phyloP scores from a whole-genome alignment of 2,888 invertebrate species.

The Phengaris alcon region DNA sequence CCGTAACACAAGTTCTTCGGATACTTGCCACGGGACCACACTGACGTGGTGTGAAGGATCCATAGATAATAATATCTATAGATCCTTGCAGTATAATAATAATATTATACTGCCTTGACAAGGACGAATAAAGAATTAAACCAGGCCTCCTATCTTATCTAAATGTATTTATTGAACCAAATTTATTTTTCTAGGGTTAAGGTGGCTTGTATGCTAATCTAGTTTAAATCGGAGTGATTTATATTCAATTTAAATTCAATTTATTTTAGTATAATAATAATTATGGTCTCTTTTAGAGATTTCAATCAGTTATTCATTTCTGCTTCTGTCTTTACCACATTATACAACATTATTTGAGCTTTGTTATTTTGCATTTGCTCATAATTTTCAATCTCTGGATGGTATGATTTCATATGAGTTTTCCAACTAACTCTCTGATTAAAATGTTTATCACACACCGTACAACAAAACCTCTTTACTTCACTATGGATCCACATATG shows the following conservation, averaged over 20 bases:
- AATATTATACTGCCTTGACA: too few species aligned
- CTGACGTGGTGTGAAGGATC: too few species aligned
- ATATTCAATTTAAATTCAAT: not conserved
- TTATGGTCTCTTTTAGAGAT: not conserved
- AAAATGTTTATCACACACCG: slow-evolving; percentile 58
- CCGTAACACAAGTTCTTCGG: too few species aligned
- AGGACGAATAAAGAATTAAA: too few species aligned
- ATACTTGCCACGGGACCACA: too few species aligned
- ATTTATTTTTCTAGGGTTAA: not conserved
- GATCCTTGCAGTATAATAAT: too few species aligned
- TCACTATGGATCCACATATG: slow-evolving; percentile 69
- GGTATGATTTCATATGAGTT: slow-evolving; percentile 57
- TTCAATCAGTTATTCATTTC: slow-evolving; percentile 20
- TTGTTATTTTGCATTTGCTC: slow-evolving; percentile 29
- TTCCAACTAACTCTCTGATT: slow-evolving; percentile 62
- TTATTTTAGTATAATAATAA: not conserved
- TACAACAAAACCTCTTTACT: slow-evolving; percentile 57
- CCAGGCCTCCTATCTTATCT: too few species aligned
- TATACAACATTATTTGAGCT: slow-evolving; percentile 26
- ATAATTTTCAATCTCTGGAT: slow-evolving; percentile 50
- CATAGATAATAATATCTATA: too few species aligned
- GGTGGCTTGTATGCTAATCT: not conserved
- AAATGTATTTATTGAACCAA: too few species aligned
- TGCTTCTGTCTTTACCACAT: slow-evolving; percentile 26
- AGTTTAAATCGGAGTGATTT: not conserved